Conservation (phyloP, 2,888 invertebrate genomes). For the Lysandra bellargus region DNA sequence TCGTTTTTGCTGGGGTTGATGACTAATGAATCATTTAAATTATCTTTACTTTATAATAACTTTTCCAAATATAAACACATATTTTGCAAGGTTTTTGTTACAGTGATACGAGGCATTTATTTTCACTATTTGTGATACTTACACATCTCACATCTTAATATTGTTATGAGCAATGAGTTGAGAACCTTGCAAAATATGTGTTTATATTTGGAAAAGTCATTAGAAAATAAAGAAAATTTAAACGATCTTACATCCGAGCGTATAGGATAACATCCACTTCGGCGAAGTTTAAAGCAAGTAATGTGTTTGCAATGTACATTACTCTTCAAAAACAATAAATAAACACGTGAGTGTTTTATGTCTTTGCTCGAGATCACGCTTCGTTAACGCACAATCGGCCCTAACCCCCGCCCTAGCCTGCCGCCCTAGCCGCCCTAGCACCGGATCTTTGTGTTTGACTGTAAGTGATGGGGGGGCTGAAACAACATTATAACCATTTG, state of each 20-base stretch:
- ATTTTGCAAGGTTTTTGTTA: neutral
- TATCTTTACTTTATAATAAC: neutral
- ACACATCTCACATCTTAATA: no score
- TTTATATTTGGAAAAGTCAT: neutral
- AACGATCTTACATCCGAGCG: neutral
- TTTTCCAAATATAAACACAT: neutral
- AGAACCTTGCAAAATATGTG: neutral
- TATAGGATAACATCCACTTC: neutral
- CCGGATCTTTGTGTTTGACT: constrained; percentile 21
- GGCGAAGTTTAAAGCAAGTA: neutral
- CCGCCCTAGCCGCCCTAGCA: neutral
- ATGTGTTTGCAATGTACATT: constrained; percentile 11
- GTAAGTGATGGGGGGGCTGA: constrained; percentile 18
- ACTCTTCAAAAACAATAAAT: constrained; percentile 25
- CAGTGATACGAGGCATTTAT: no score
- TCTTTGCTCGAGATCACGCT: constrained; percentile 45
- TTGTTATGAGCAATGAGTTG: no score
- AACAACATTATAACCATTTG: constrained; percentile 23
- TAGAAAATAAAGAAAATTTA: neutral
- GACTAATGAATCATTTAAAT: neutral
- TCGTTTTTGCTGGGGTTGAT: no score
- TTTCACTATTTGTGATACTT: no score
- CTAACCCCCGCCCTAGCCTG: constrained; percentile 11
- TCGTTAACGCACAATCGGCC: constrained; percentile 54
- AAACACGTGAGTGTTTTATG: constrained; percentile 36